Conservation (phyloP, 2,113 vertebrate genomes). For the Symphodus melops region DNA sequence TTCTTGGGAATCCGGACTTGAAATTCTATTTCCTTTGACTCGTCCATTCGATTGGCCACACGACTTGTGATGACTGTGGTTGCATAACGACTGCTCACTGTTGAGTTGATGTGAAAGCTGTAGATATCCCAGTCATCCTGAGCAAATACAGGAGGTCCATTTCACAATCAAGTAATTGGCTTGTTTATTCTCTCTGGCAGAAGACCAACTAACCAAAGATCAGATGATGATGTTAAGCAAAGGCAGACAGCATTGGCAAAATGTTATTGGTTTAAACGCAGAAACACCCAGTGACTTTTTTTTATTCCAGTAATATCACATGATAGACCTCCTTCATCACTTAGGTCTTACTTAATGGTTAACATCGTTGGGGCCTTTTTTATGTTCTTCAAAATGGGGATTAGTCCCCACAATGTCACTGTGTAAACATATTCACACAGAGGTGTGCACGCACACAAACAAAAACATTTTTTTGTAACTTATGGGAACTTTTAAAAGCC, state of each 20-base stretch:
- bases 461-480: background rate
- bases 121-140: conserved; percentile 86
- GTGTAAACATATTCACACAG: background rate
- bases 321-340: background rate
- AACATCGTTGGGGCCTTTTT: background rate
- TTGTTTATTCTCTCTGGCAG: conserved; percentile 7
- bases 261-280: conserved; percentile 37
- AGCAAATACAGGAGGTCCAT: conserved; percentile 40
- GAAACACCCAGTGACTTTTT: conserved; percentile 27
- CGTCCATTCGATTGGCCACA: conserved; percentile 85
- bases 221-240: conserved; percentile 6
- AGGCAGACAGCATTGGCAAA: background rate
- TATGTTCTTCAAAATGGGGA: background rate
- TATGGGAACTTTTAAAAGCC: background rate
- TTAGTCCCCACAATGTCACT: background rate
- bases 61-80: conserved; percentile 91
- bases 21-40: conserved; percentile 88
- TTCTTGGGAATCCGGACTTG: conserved; percentile 93
- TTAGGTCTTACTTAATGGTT: background rate
- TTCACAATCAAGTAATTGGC: conserved; percentile 17
- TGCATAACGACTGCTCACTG: conserved; percentile 90
- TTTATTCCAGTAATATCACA: background rate
- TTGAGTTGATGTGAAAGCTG: conserved; percentile 91
- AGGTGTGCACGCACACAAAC: too few relatives aligned
- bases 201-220: conserved; percentile 40